Conservation (phyloP, 2,113 vertebrate species). For the Rhabdomys dilectus region DNA sequence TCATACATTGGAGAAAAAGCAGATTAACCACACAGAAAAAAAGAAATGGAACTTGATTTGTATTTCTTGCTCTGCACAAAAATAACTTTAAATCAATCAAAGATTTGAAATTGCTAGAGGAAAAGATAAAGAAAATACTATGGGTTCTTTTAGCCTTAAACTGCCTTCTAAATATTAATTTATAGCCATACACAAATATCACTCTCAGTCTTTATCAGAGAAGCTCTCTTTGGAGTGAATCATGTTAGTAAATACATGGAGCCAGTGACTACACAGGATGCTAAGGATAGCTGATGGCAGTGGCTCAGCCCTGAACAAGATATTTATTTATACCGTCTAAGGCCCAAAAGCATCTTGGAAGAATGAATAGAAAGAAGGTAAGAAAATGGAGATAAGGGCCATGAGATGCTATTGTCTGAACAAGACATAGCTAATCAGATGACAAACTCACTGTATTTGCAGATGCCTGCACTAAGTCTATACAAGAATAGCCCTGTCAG, state of each 20-base stretch:
- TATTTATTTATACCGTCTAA: background rate
- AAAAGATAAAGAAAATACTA: background rate
- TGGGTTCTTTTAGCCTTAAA: background rate
- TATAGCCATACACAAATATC: background rate
- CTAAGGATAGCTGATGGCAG: background rate
- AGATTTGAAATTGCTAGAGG: background rate
- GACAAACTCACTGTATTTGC: background rate
- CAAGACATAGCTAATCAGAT: background rate
- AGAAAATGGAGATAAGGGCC: background rate
- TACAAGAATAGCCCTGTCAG: background rate
- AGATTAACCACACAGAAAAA: background rate
- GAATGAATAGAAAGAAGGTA: background rate
- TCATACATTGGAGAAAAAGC: background rate
- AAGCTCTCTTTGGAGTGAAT: background rate
- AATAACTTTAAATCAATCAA: background rate
- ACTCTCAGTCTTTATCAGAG: background rate
- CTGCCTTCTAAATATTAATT: background rate
- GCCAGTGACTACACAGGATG: background rate
- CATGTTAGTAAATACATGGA: background rate
- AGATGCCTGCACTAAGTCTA: background rate
- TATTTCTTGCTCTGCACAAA: background rate
- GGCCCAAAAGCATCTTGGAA: too few species aligned
- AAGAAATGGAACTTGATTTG: background rate
- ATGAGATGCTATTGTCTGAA: background rate
- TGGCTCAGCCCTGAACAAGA: background rate